Evolutionary conservation across 1,140 invertebrate species (phyloP).

Genomic region (Zaprionus davidi): DNA sequence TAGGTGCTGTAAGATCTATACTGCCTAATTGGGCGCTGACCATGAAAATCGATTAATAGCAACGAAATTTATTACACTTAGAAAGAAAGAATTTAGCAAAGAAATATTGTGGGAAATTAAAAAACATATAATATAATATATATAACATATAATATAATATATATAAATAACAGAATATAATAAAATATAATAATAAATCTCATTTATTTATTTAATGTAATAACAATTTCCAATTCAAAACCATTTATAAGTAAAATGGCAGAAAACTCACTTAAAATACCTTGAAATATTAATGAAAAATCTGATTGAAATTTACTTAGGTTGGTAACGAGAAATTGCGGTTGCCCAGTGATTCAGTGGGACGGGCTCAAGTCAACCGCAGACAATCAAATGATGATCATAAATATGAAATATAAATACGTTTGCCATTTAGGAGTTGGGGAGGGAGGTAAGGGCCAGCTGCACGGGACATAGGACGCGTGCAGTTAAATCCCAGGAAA

Average conservation of each 20-base stretch:
- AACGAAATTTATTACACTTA: conserved; percentile 50
- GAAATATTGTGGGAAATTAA: too few species aligned
- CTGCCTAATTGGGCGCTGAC: conserved; percentile 57
- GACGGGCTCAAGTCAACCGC: conserved; percentile 16
- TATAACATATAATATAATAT: neutral
- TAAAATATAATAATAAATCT: neutral
- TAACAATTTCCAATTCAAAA: too few species aligned
- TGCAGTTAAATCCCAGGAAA: conserved; percentile 46
- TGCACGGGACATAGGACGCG: conserved; percentile 34
- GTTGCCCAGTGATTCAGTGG: conserved; percentile 8
- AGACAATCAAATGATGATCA: conserved; percentile 72
- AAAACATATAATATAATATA: neutral
- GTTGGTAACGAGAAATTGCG: neutral
- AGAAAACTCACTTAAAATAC: neutral
- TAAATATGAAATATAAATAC: conserved; percentile 81
- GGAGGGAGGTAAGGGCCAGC: neutral
- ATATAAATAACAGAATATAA: too few species aligned
- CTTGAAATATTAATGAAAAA: neutral
- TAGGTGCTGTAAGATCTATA: conserved; percentile 5
- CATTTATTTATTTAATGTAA: neutral
- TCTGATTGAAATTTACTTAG: neutral
- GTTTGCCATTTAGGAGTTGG: conserved; percentile 56
- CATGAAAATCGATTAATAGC: conserved; percentile 71
- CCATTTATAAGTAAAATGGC: neutral
- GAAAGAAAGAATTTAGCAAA: neutral